Evolutionary conservation across 1,140 invertebrate genomes (phyloP).

Genomic region (Dreissena rostriformis): DNA sequence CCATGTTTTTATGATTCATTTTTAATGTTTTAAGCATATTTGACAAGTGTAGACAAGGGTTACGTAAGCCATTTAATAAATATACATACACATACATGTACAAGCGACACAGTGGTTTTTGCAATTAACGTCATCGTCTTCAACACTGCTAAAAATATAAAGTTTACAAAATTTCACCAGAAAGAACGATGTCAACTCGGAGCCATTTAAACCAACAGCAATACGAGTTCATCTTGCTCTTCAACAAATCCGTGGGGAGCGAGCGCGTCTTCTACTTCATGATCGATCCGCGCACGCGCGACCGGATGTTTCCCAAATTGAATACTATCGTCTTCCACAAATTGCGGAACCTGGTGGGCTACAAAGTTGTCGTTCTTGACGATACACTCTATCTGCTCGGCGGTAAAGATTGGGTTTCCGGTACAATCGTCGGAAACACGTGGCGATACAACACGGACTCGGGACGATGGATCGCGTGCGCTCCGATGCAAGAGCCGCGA

Average conservation of each 20-base stretch:
- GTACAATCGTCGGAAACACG: constrained; percentile 54
- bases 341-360: constrained; percentile 65
- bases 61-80: too few species aligned
- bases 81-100: too few species aligned
- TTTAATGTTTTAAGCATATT: too few species aligned
- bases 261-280: constrained; percentile 74
- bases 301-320: constrained; percentile 69
- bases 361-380: constrained; percentile 65
- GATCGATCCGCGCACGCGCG: constrained; percentile 67
- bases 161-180: too few species aligned
- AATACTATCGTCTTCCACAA: constrained; percentile 65
- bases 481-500: constrained; percentile 62
- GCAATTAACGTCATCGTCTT: too few species aligned
- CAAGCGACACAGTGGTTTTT: too few species aligned
- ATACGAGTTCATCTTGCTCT: constrained; percentile 83
- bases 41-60: too few species aligned
- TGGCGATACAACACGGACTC: constrained; percentile 69
- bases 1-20: too few species aligned
- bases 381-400: constrained; percentile 75
- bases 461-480: constrained; percentile 63
- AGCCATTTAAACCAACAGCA: not conserved
- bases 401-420: constrained; percentile 73
- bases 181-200: too few species aligned
- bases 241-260: constrained; percentile 72
- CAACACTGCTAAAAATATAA: too few species aligned